Base-by-base conservation (phyloP, 2,888 invertebrate genomes). In the Platerodrilus igneus region DNA sequence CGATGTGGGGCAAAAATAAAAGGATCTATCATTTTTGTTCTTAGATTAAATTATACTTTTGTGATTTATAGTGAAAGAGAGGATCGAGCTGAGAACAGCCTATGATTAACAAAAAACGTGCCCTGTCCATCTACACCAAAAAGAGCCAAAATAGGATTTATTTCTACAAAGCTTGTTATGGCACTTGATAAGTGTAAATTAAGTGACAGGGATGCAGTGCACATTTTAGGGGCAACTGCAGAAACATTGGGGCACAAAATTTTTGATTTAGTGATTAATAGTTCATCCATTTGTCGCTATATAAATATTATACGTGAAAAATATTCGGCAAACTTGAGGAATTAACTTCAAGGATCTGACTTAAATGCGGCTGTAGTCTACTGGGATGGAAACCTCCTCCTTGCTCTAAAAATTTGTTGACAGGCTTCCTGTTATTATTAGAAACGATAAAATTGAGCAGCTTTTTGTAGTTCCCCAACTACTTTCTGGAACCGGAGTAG, bases 331-430 rank as follows among this genome's bases (percentile, higher is more conserved):
- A 25, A 50, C 27, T 41, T 53, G 8, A 47, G 39, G 37, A 21
- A 34, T 27, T 27, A 27, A 23, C 45, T 55, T 36, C 14, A 37
- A 28, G 23, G 25, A 17, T 14, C 35, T 6, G 41, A 45, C 14
- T 35, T 48, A 9, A 39, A 50, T 27, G 43, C 41, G 27, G 22
- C 45, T 13, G 41, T 49, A 32, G 30, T 52, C 9, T 54, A 57
- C 32, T 59, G 56, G 56, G 52, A 58, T 47, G 51, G 51, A 13
- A 57, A 57, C 44, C 13, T 55, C 15, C 26, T 54, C 13, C 48
- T 44, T 15, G 48, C 44, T 40, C 19, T 55, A 23, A 15, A 47
- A 50, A 35, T 17, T 32, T 15, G 35, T 38, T 15, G 53, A 59
- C 37, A 36, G 52, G 37, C 27, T 58, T 20, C 52, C 55, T 23